Conservation (phyloP, 1,140 invertebrate genomes). For the Brachionus asplanchnoidis region DNA sequence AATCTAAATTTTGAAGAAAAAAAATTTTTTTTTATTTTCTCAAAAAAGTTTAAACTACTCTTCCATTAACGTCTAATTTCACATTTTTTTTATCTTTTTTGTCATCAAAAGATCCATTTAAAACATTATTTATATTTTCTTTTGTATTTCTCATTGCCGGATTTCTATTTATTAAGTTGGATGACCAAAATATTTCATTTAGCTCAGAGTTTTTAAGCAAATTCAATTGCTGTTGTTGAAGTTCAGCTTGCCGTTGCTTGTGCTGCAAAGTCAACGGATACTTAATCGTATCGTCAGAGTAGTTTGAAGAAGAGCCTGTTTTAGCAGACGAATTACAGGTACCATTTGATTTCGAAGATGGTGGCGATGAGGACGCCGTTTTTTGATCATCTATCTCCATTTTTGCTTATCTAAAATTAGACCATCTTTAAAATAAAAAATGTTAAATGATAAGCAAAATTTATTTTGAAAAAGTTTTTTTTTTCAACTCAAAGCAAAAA, state of each 20-base stretch:
- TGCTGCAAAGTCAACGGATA: not conserved
- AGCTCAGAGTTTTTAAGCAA: slow-evolving; percentile 9
- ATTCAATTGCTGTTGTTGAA: slow-evolving; percentile 17
- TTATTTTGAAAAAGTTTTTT: not conserved
- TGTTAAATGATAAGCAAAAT: not conserved
- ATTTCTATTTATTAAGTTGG: not conserved
- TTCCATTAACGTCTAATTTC: not conserved
- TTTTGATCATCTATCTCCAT: not conserved
- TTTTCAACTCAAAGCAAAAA: not conserved
- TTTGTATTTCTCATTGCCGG: not conserved
- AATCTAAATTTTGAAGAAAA: not conserved
- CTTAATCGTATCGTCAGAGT: slow-evolving; percentile 2
- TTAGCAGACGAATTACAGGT: not conserved
- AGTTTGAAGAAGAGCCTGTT: not conserved
- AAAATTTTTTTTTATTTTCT: not conserved
- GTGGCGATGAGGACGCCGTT: not conserved
- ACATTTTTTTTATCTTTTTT: slow-evolving; percentile 28
- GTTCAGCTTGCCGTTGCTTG: not conserved
- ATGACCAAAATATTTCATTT: not conserved
- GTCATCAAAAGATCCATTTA: not conserved
- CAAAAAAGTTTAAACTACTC: not conserved
- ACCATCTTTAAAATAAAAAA: slow-evolving; percentile 13
- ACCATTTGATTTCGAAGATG: not conserved
- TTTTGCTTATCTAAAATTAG: slow-evolving; percentile 11
- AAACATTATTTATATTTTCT: not conserved